A percentile compares a stretch with the other conserved stretches of the same genome.
phyloP scores from a whole-genome alignment of 2,888 invertebrate genomes.

The Aphodius sticticus region DNA sequence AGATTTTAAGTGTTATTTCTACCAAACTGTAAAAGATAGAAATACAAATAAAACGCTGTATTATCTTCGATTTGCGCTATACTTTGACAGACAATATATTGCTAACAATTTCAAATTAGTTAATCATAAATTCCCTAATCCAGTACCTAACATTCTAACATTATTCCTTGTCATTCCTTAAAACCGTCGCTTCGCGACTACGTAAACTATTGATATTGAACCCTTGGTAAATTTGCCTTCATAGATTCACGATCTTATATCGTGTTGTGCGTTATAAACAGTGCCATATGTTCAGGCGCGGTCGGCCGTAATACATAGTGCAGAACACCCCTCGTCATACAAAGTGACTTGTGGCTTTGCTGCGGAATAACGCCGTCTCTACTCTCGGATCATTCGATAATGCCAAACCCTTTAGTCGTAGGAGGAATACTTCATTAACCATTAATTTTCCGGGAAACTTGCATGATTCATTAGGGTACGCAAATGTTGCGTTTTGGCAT shows the following conservation, averaged over 20 bases:
- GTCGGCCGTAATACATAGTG: neutral
- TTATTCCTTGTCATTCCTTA: too few species aligned
- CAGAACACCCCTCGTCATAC: neutral
- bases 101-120: too few species aligned
- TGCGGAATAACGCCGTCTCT: neutral
- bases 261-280: neutral
- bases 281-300: neutral
- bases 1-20: too few species aligned
- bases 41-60: too few species aligned
- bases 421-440: neutral
- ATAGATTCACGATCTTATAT: neutral
- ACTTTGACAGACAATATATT: too few species aligned
- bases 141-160: too few species aligned
- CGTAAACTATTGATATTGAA: neutral
- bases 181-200: too few species aligned
- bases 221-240: neutral
- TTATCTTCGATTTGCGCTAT: too few species aligned
- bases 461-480: neutral
- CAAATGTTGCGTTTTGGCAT: neutral
- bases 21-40: too few species aligned
- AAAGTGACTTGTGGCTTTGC: neutral
- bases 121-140: too few species aligned
- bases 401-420: neutral
- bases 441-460: neutral
- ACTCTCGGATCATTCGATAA: neutral